Percentiles rank a stretch among this genome's conserved stretches.
These are phyloP conservation scores for Melanerpes formicivorus DNA, from an alignment of 2,113 vertebrate species.

Conservation along the genomic window DNA sequence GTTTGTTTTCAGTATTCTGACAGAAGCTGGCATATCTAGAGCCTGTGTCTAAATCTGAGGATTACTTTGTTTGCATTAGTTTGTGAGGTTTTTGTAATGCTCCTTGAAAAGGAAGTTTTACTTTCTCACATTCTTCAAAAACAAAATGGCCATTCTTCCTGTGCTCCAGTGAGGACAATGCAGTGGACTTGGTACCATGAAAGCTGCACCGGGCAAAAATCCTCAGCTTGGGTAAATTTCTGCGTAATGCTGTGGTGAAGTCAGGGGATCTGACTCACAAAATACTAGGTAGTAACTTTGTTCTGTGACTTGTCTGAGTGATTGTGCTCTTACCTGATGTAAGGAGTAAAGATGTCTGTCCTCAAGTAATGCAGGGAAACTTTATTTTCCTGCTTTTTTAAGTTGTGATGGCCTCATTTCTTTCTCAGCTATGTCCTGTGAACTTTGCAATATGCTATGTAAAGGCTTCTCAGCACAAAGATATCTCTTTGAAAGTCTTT, in stretches of 20 bases:
- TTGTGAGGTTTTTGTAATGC: neutral
- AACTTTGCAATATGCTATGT: neutral
- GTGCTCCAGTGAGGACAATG: accelerated
- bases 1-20: neutral
- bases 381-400: neutral
- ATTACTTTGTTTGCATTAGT: neutral
- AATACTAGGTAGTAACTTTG: too few relatives aligned
- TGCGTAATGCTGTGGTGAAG: accelerated
- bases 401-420: neutral
- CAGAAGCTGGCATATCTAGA: neutral
- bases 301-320: neutral
- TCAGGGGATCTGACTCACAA: neutral
- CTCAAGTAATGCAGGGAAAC: neutral
- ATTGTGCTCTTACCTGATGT: neutral
- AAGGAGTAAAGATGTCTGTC: neutral
- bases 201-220: neutral
- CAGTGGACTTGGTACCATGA: neutral
- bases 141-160: neutral
- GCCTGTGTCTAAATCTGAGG: too few relatives aligned
- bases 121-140: neutral
- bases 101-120: neutral
- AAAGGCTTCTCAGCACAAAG: neutral
- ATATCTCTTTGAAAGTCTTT: neutral
- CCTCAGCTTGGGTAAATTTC: neutral
- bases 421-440: neutral